A percentile compares a stretch with the other conserved stretches of the same genome.
Evolutionary conservation across 2,113 vertebrate species (phyloP).

Genomic region (Phyllostomus hastatus): DNA sequence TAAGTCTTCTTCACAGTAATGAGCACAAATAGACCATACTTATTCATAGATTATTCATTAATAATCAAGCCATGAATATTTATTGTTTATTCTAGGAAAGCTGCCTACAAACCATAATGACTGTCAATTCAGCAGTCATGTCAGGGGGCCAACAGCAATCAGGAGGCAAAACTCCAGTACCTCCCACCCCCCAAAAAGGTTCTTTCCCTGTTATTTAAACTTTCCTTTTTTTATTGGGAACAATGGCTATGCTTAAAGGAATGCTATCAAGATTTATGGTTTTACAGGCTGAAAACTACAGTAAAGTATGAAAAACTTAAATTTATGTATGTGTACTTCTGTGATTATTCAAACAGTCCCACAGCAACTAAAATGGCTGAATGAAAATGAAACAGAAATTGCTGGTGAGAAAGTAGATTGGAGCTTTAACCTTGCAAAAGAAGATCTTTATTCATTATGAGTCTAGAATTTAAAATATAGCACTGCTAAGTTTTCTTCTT

Average conservation of each 20-base stretch:
- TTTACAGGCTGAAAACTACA: constrained; percentile 3
- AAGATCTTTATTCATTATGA: not conserved
- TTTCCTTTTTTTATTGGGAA: constrained; percentile 27
- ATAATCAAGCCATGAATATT: constrained; percentile 67
- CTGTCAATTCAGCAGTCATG: constrained; percentile 53
- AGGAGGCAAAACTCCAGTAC: constrained; percentile 15
- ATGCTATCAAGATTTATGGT: not conserved
- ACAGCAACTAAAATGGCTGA: not conserved
- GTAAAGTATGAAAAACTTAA: not conserved
- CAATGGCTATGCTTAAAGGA: not conserved
- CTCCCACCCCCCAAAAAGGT: not conserved
- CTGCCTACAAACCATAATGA: constrained; percentile 51
- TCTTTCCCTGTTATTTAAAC: constrained; percentile 14
- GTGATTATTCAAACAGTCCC: constrained; percentile 28
- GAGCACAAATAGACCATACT: constrained; percentile 57
- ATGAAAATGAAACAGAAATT: constrained; percentile 1
- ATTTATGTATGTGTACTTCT: not conserved
- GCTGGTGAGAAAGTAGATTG: not conserved
- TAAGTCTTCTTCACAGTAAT: constrained; percentile 58
- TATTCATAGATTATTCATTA: constrained; percentile 71
- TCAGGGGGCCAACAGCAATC: constrained; percentile 60
- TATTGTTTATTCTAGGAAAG: constrained; percentile 74
- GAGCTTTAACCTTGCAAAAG: constrained; percentile 27
- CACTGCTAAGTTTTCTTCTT: not conserved
- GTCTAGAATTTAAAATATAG: constrained; percentile 16